phyloP scores from a whole-genome alignment of 2,888 invertebrate genomes.

The Yponomeuta evonymella region DNA sequence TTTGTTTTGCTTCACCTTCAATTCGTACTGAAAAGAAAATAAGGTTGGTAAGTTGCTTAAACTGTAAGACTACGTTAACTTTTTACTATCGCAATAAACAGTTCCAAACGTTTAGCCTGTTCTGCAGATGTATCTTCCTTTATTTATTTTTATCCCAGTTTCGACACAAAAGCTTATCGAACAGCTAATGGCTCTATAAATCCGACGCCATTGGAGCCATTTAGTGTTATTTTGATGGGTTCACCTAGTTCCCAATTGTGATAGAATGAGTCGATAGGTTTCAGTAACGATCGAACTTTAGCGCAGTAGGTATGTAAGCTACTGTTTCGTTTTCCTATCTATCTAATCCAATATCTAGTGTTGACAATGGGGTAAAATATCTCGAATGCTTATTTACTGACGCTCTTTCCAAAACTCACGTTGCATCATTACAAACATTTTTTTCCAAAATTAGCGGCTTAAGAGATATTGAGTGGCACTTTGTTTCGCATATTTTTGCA shows the following conservation, averaged over 20 bases:
- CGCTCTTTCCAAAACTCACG: too few relatives aligned
- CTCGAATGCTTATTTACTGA: too few relatives aligned
- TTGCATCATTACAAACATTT: too few relatives aligned
- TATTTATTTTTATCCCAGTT: slow-evolving; percentile 41
- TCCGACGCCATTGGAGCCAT: slow-evolving; percentile 31
- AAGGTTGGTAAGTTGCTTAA: not conserved
- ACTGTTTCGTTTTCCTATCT: not conserved
- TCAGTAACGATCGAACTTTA: not conserved
- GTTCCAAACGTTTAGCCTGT: slow-evolving; percentile 5
- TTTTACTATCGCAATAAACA: not conserved
- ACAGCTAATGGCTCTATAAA: slow-evolving; percentile 27
- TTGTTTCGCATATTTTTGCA: too few relatives aligned
- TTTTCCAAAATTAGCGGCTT: too few relatives aligned
- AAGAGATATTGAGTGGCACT: too few relatives aligned
- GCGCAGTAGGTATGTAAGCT: not conserved
- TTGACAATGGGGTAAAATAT: too few relatives aligned
- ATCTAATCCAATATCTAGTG: not conserved
- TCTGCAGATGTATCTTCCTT: not conserved
- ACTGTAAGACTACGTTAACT: not conserved
- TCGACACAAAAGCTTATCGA: slow-evolving; percentile 32
- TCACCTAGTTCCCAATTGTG: slow-evolving; percentile 29
- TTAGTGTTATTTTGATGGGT: slow-evolving; percentile 42
- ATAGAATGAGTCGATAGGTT: not conserved
- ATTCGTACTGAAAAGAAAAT: too few relatives aligned
- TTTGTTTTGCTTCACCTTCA: not conserved